phyloP scores from a whole-genome alignment of 2,888 invertebrate species.

The Leucoma salicis region DNA sequence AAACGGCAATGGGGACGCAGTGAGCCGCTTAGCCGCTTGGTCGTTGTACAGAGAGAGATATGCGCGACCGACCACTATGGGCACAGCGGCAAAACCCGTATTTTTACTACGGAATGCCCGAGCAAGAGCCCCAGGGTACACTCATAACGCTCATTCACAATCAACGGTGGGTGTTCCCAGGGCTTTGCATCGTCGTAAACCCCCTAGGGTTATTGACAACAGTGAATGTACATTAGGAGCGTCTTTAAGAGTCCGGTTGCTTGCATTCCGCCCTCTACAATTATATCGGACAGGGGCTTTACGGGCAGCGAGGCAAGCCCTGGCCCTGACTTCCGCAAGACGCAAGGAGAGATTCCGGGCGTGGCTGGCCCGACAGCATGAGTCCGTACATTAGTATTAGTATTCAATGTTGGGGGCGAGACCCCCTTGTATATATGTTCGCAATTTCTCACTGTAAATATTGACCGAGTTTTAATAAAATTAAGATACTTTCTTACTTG shows the following conservation, averaged over 20 bases:
- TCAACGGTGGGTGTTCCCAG: conserved; percentile 34
- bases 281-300: conserved; percentile 63
- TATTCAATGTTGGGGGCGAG: neutral
- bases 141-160: conserved; percentile 40
- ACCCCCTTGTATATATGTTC: conserved; percentile 5
- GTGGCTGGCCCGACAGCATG: conserved; percentile 10
- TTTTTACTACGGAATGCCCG: conserved; percentile 61
- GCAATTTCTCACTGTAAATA: conserved; percentile 8
- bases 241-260: conserved; percentile 37
- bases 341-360: conserved; percentile 23
- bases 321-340: conserved; percentile 41
- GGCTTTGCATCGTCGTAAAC: conserved; percentile 52
- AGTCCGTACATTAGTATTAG: neutral
- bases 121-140: conserved; percentile 51
- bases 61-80: conserved; percentile 38
- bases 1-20: conserved; percentile 24
- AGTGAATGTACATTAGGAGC: conserved; percentile 45
- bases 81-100: conserved; percentile 54
- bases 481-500: conserved; percentile 12
- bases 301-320: conserved; percentile 34
- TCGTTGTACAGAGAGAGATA: conserved; percentile 61
- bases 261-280: conserved; percentile 60
- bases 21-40: conserved; percentile 52
- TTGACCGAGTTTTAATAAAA: conserved; percentile 11
- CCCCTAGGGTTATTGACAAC: conserved; percentile 49